Evolutionary conservation across 2,113 vertebrate species (phyloP).

Genomic region (Paradoxurus hermaphroditus): DNA sequence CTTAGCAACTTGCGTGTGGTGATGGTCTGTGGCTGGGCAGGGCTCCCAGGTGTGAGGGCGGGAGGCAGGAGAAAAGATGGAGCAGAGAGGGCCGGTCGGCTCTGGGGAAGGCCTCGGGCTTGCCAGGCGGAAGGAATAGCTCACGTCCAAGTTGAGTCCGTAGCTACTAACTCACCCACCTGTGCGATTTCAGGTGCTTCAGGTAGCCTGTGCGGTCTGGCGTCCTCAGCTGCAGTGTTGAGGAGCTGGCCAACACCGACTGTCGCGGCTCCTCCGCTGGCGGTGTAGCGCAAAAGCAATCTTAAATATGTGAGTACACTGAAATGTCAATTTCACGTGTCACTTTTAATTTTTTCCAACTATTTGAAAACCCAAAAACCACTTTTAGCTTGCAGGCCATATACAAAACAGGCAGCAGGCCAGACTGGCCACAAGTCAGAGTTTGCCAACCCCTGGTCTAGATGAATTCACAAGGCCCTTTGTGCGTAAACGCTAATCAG

Average conservation of each 20-base stretch:
- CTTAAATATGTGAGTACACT: background rate
- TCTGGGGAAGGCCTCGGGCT: background rate
- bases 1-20: background rate
- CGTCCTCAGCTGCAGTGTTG: no score
- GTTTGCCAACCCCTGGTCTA: background rate
- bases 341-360: background rate
- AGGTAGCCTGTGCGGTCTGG: no score
- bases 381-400: background rate
- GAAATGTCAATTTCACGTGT: background rate
- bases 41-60: background rate
- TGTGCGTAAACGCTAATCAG: background rate
- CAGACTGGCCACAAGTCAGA: background rate
- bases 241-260: background rate
- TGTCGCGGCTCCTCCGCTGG: background rate
- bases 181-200: background rate
- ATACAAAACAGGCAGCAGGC: background rate
- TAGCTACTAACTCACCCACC: background rate
- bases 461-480: background rate
- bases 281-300: background rate
- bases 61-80: background rate
- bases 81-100: background rate
- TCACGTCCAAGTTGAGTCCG: background rate
- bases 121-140: background rate
- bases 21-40: slow-evolving; percentile 11
- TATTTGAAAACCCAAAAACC: background rate